Percentiles rank a stretch among this genome's conserved stretches.
phyloP scores from a whole-genome alignment of 2,113 vertebrate species.

The Leucopternis melanops region DNA sequence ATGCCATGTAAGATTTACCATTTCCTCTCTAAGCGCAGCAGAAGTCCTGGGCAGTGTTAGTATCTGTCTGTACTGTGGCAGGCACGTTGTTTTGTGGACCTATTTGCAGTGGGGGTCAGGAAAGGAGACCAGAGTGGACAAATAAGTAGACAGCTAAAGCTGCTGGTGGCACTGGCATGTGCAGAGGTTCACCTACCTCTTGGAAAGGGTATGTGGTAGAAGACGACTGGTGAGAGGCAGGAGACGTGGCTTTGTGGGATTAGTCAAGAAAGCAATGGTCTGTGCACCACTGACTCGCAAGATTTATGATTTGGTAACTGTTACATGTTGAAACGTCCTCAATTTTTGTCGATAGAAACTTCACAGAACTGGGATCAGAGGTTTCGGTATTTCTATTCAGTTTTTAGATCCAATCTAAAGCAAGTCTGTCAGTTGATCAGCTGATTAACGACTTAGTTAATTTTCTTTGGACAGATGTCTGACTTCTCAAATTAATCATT shows the following conservation, averaged over 20 bases:
- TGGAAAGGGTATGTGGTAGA: fast-evolving
- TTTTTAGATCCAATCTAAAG: background rate
- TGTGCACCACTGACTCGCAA: fast-evolving
- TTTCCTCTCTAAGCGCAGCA: background rate
- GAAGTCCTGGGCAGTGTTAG: background rate
- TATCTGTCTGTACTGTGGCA: background rate
- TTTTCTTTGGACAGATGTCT: background rate
- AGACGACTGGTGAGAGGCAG: background rate
- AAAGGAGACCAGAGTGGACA: background rate
- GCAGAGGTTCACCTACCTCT: background rate
- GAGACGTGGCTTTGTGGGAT: background rate
- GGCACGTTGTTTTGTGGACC: background rate
- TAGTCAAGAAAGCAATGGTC: background rate
- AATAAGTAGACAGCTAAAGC: background rate
- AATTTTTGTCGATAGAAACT: background rate
- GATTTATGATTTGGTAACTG: background rate
- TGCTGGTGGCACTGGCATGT: background rate
- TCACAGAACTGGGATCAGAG: background rate
- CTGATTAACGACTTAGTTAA: background rate
- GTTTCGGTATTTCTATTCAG: fast-evolving
- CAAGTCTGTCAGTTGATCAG: background rate
- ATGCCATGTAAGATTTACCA: background rate
- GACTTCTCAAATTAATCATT: background rate
- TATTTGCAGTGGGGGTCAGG: background rate
- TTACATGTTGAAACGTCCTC: background rate